These are phyloP conservation scores for Anoplopoma fimbria DNA, from an alignment of 2,113 vertebrate genomes.

Conservation along the genomic window DNA sequence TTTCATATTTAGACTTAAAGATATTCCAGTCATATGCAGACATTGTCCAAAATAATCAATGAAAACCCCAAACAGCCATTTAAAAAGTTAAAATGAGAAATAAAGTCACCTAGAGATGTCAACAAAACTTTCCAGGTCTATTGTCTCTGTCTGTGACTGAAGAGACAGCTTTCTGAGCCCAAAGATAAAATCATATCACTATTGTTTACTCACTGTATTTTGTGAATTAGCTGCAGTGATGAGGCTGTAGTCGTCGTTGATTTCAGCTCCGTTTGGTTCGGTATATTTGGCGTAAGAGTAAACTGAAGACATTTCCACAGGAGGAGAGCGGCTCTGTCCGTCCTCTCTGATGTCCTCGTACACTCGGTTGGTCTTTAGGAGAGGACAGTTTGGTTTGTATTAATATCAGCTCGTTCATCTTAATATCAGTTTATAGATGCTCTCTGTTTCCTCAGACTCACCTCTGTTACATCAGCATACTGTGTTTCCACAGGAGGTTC, in stretches of 20 bases:
- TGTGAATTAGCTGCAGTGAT: background rate
- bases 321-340: background rate
- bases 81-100: no score
- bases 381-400: background rate
- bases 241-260: background rate
- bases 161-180: background rate
- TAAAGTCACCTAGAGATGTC: no score
- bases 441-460: background rate
- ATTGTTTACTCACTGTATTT: background rate
- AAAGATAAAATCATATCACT: background rate
- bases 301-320: background rate
- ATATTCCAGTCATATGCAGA: no score
- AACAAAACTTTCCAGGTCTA: no score
- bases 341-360: background rate
- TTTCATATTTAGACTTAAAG: no score
- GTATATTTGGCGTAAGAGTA: background rate
- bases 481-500: background rate
- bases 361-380: background rate
- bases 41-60: no score
- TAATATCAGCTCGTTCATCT: background rate
- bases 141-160: background rate
- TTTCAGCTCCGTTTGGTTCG: background rate
- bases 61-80: no score
- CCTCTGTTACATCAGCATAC: background rate
- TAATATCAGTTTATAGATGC: no score